Evolutionary conservation across 2,888 invertebrate species (phyloP).

Genomic region (Dascillus cervinus): DNA sequence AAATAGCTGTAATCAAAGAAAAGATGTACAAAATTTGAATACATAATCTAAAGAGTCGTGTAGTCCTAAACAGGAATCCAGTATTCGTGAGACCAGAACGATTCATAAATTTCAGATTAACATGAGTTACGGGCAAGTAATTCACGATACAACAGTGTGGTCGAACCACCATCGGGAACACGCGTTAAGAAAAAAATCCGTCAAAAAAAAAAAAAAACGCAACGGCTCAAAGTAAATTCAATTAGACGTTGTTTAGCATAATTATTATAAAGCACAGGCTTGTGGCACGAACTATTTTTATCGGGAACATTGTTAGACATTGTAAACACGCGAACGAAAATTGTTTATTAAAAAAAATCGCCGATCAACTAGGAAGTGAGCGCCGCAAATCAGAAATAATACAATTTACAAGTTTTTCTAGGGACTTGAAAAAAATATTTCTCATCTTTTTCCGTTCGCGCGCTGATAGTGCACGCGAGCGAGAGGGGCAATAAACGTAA

Average conservation of each 20-base stretch:
- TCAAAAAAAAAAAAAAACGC: conserved; percentile 8
- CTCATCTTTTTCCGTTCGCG: no score
- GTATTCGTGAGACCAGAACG: conserved; percentile 30
- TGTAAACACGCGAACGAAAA: conserved; percentile 4
- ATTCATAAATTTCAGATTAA: conserved; percentile 33
- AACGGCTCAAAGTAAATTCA: conserved; percentile 16
- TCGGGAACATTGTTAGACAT: conserved; percentile 18
- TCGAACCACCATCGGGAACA: conserved; percentile 15
- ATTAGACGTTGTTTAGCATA: conserved; percentile 16
- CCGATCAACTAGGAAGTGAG: no score
- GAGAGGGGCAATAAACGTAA: conserved; percentile 7
- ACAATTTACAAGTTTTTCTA: conserved; percentile 4
- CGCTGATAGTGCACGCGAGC: not conserved
- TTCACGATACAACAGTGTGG: conserved; percentile 22
- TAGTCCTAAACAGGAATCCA: conserved; percentile 26
- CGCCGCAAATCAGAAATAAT: conserved; percentile 2
- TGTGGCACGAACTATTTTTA: conserved; percentile 18
- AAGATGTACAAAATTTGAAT: conserved; percentile 28
- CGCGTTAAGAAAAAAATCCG: conserved; percentile 3
- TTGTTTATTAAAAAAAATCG: conserved; percentile 5
- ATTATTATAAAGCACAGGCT: conserved; percentile 18
- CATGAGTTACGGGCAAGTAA: conserved; percentile 29
- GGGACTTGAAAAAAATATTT: no score
- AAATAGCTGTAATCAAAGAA: conserved; percentile 25
- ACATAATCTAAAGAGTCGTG: conserved; percentile 29